Percentiles rank a stretch among this genome's conserved stretches.
Evolutionary conservation across 1,140 invertebrate species (phyloP).

Genomic region (Aphidius ervi): DNA sequence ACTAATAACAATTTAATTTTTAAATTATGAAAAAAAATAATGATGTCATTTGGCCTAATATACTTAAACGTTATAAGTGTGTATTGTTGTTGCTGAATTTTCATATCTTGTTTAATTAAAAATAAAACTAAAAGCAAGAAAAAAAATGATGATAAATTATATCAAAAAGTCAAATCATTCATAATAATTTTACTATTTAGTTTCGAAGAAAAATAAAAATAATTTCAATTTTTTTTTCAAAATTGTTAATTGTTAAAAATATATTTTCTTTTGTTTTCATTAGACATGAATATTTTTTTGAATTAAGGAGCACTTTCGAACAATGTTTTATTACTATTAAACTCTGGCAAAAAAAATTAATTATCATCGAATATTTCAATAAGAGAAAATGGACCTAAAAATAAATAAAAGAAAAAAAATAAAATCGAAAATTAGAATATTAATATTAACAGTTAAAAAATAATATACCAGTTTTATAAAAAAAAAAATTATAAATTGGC

Average conservation of each 20-base stretch:
- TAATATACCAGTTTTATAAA: too few species aligned
- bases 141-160: background rate
- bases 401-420: background rate
- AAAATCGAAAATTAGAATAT: background rate
- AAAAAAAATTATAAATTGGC: constrained; percentile 6
- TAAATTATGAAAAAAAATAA: too few species aligned
- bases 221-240: too few species aligned
- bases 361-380: background rate
- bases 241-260: too few species aligned
- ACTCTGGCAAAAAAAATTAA: background rate
- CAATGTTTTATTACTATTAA: too few species aligned
- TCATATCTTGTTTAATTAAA: constrained; percentile 44
- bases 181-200: background rate
- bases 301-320: too few species aligned
- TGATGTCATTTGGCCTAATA: constrained; percentile 50
- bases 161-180: background rate
- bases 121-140: background rate
- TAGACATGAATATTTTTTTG: too few species aligned
- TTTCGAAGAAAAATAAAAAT: too few species aligned
- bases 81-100: constrained; percentile 47
- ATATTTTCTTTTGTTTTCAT: too few species aligned
- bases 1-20: too few species aligned
- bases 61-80: constrained; percentile 49
- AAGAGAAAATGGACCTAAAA: background rate
- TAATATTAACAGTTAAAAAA: background rate